Base-by-base conservation (phyloP, 2,797 vertebrate genomes). In the Microchirus variegatus region DNA sequence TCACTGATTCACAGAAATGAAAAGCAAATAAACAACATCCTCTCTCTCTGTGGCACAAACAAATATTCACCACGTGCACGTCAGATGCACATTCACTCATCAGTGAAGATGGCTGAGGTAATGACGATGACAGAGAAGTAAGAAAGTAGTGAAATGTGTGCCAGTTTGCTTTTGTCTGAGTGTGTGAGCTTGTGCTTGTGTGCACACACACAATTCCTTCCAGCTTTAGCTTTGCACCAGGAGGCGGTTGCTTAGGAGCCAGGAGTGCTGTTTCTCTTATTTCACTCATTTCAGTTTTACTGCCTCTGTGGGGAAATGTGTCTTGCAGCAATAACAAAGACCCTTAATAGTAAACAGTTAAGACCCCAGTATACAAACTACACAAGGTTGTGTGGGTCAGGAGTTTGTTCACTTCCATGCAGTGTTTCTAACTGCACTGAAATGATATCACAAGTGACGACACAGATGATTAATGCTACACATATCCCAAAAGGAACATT, bases 221-320 rank as follows among this genome's bases (percentile, higher is more conserved):
- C 63, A 83, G 48, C 87, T 79, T 73, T 80, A 84, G 84, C 84
- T 3, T 19, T 2, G 58, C 68, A 88, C 93, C 91, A 87, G 53
- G 78, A 90, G 87, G 86, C 0, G 50, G 91, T 93, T 95, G 93
- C 95, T 90, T 92, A 91, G 91, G 86, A 92, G 91, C 90, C 90
- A 75, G 60, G 63, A 86, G 80, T 77, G 51, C 78, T 37, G 43
- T 72, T 66, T 58, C 65, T 81, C 74, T 81, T 70, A 69, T 78
- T 84, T 80, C 58, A 50, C 48, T 59, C 65, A 72, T 55, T 77
- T 78, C 65, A 61, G 45, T 64, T 81, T 81, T 82, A 82, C 70
- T 78, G 73, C 42, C 51, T 53, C 80, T 58, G 77, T 70, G 58
- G 55, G 80, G 70, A 74, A 81, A 81, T 81, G 74, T 81, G 59